Conservation (phyloP, 2,113 vertebrate genomes). For the cat (Felis catus) region F.catus_Fca126_mat1.0 CM031413.1:12029001-12029500, state of each 20-base stretch:
- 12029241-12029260: slow-evolving; percentile 70
- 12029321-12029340: slow-evolving; percentile 82
- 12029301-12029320: slow-evolving; percentile 77
- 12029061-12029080: slow-evolving; percentile 91
- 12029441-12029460: neutral
- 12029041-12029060: slow-evolving; percentile 32
- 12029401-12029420: neutral
- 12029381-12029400: slow-evolving; percentile 66
- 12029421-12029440: slow-evolving; percentile 31
- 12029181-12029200: slow-evolving; percentile 77
- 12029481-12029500: neutral
- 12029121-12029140: slow-evolving; percentile 96
- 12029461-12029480: neutral
- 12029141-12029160: slow-evolving; percentile 96
- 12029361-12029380: slow-evolving; percentile 63
- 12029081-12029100: slow-evolving; percentile 92
- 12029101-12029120: slow-evolving; percentile 96
- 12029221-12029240: slow-evolving; percentile 70
- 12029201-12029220: slow-evolving; percentile 89
- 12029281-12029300: slow-evolving; percentile 66
- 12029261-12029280: neutral
- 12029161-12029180: slow-evolving; percentile 91
- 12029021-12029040: neutral
- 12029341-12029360: slow-evolving; percentile 80
- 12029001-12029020: too few species aligned